These are phyloP conservation scores for Fregata magnificens DNA, from an alignment of 2,113 vertebrate species.

Conservation along the genomic window DNA sequence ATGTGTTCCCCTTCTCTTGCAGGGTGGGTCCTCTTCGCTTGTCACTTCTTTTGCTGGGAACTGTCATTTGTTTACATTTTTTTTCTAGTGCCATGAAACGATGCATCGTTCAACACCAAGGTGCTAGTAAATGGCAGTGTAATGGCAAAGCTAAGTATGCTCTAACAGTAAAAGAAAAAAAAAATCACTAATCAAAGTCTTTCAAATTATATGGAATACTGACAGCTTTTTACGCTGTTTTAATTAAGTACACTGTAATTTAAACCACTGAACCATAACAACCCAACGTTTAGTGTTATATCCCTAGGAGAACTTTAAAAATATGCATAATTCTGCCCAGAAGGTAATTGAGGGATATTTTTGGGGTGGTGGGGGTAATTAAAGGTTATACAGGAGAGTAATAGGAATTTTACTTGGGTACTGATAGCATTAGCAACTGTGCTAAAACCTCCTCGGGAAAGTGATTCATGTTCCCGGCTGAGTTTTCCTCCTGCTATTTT, in stretches of 20 bases:
- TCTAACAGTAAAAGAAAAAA: neutral
- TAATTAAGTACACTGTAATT: slow-evolving; percentile 72
- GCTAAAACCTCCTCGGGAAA: slow-evolving; percentile 57
- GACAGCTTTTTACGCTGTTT: slow-evolving; percentile 70
- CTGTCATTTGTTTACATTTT: neutral
- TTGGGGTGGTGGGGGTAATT: slow-evolving; percentile 68
- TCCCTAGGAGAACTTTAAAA: slow-evolving; percentile 71
- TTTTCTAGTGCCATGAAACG: neutral
- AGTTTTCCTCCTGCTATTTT: neutral
- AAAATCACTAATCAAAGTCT: slow-evolving; percentile 44
- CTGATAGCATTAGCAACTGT: slow-evolving; percentile 36
- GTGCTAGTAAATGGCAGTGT: neutral
- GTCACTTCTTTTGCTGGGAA: neutral
- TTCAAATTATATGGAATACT: slow-evolving; percentile 46
- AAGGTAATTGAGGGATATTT: slow-evolving; percentile 67
- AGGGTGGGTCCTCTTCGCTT: neutral
- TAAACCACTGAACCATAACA: slow-evolving; percentile 67
- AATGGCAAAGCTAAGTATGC: slow-evolving; percentile 16
- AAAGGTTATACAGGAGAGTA: slow-evolving; percentile 63
- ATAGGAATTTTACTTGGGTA: slow-evolving; percentile 46
- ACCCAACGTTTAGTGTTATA: slow-evolving; percentile 68
- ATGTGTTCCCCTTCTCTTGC: neutral
- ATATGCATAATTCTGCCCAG: slow-evolving; percentile 65
- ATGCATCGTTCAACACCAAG: neutral
- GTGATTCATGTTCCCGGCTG: neutral